Conservation (phyloP, 30 jellyfish, hydroid and myxozoan species). For the Aurelia sp. region DNA sequence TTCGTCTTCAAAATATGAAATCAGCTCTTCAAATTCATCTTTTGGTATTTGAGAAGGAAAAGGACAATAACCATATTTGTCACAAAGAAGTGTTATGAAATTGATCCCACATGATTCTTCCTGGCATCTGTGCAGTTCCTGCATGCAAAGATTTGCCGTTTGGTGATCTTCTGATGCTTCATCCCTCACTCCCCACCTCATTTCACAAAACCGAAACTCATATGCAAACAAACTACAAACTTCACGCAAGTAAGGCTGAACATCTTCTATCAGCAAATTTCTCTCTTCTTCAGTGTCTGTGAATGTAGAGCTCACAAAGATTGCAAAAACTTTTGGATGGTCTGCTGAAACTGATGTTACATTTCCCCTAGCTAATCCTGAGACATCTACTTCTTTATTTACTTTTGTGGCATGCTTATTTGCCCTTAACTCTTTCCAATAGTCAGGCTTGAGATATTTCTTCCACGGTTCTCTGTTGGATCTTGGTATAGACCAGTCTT, state of each 20-base stretch:
- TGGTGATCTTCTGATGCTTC: constrained; percentile 64
- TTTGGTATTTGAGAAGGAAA: constrained; percentile 42
- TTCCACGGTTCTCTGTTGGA: constrained; percentile 46
- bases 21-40: constrained; percentile 28
- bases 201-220: constrained; percentile 58
- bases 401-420: background rate
- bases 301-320: constrained; percentile 52
- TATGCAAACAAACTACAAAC: constrained; percentile 55
- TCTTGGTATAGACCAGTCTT: constrained; percentile 24
- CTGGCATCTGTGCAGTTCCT: constrained; percentile 48
- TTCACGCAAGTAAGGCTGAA: constrained; percentile 60
- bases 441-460: constrained; percentile 3
- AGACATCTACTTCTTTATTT: background rate
- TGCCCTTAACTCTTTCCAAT: constrained; percentile 9
- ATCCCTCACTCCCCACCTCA: constrained; percentile 68
- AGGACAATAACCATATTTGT: constrained; percentile 49
- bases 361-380: constrained; percentile 3
- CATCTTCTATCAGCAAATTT: constrained; percentile 49
- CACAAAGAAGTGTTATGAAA: constrained; percentile 37
- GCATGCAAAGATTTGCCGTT: constrained; percentile 38
- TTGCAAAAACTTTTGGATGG: constrained; percentile 21
- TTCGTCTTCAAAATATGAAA: background rate
- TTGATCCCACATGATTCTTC: constrained; percentile 50
- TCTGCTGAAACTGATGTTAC: background rate
- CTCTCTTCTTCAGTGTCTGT: constrained; percentile 58